Percentiles rank a stretch among this genome's conserved stretches.
phyloP scores from a whole-genome alignment of 2,888 invertebrate genomes.

The Tachystola acroxantha region DNA sequence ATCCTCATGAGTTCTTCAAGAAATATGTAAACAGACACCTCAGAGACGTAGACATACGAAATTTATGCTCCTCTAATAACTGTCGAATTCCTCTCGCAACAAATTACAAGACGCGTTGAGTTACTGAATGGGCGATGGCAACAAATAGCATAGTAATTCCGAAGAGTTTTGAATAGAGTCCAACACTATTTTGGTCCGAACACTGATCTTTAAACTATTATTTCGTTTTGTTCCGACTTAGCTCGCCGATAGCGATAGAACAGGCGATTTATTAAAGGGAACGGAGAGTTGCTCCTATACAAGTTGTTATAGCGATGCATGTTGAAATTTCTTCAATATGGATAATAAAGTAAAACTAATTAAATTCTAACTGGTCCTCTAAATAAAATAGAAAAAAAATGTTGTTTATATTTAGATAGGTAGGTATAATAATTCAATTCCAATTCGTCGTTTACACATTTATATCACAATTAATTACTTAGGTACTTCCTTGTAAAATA shows the following conservation, averaged over 20 bases:
- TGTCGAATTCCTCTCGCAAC: constrained; percentile 57
- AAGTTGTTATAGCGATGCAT: too few species aligned
- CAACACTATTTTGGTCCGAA: constrained; percentile 71
- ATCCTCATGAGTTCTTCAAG: constrained; percentile 15
- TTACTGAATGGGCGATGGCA: constrained; percentile 70
- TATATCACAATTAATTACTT: too few species aligned
- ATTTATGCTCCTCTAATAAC: constrained; percentile 60
- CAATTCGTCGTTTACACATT: too few species aligned
- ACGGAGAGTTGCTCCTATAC: too few species aligned
- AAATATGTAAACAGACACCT: constrained; percentile 18
- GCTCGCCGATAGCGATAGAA: constrained; percentile 48
- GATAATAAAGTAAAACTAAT: too few species aligned
- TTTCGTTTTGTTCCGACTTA: constrained; percentile 54
- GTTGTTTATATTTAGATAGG: too few species aligned
- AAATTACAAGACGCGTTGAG: constrained; percentile 63
- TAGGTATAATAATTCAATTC: too few species aligned
- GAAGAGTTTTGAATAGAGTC: constrained; percentile 75
- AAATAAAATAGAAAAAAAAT: too few species aligned
- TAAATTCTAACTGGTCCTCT: too few species aligned
- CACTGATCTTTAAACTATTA: constrained; percentile 62
- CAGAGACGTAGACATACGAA: constrained; percentile 31
- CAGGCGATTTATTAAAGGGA: constrained; percentile 25
- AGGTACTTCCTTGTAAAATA: too few species aligned
- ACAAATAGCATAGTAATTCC: constrained; percentile 75
- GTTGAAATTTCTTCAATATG: too few species aligned